Evolutionary conservation across 2,888 invertebrate genomes (phyloP).

Genomic region (Caradrina clavipalpis): DNA sequence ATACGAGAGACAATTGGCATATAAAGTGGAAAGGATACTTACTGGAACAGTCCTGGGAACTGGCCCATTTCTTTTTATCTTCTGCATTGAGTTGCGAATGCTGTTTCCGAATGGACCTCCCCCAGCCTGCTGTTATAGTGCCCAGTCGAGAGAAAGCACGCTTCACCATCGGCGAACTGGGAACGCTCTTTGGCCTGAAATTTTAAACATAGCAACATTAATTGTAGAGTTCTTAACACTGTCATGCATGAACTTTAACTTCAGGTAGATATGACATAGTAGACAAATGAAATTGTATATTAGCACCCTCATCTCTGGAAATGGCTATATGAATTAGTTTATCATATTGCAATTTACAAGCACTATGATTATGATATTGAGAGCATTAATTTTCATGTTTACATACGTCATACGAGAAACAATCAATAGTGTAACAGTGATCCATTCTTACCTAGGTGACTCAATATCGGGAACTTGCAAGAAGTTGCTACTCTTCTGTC

Average conservation of each 20-base stretch:
- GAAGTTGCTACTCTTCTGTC: constrained; percentile 97
- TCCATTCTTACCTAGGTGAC: constrained; percentile 91
- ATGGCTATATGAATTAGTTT: no score
- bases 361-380: no score
- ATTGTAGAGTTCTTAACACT: neutral
- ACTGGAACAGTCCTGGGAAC: constrained; percentile 98
- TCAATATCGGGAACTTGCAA: constrained; percentile 97
- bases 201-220: neutral
- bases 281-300: no score
- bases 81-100: constrained; percentile 95
- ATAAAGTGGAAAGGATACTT: constrained; percentile 76
- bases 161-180: constrained; percentile 98
- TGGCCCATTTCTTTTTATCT: constrained; percentile 97
- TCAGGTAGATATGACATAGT: neutral
- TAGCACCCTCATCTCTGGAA: neutral
- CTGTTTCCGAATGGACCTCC: constrained; percentile 96
- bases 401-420: neutral
- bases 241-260: neutral
- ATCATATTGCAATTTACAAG: no score
- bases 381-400: neutral
- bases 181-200: constrained; percentile 97
- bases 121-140: constrained; percentile 97
- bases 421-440: neutral
- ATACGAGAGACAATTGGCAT: no score
- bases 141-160: constrained; percentile 97